phyloP scores from a whole-genome alignment of 2,797 vertebrate genomes.

The Anomalospiza imberbis region DNA sequence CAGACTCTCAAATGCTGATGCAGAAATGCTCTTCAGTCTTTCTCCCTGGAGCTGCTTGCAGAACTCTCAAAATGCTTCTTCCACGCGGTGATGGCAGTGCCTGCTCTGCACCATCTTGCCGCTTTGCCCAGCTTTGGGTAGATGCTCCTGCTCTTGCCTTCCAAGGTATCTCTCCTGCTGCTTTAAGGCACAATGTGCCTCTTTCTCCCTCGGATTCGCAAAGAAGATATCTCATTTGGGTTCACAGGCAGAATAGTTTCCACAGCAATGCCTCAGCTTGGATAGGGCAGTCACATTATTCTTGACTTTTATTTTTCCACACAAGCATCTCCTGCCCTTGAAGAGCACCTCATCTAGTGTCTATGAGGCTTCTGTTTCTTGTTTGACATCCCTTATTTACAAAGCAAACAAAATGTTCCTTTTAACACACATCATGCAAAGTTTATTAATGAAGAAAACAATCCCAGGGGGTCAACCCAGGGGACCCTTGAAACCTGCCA shows the following conservation, averaged over 20 bases:
- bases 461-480: constrained; percentile 77
- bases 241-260: constrained; percentile 45
- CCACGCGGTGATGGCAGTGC: not conserved
- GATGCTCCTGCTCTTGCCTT: constrained; percentile 12
- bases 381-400: constrained; percentile 81
- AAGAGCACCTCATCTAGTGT: constrained; percentile 69
- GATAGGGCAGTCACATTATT: not conserved
- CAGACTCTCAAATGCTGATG: not conserved
- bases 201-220: constrained; percentile 53
- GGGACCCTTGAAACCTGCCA: constrained; percentile 78
- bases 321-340: not conserved
- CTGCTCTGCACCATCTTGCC: not conserved
- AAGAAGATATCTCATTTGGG: constrained; percentile 28
- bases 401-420: constrained; percentile 82
- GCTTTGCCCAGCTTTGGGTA: not conserved
- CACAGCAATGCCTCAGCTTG: constrained; percentile 27
- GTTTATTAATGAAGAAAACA: constrained; percentile 85
- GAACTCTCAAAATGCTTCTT: not conserved
- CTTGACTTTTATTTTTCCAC: constrained; percentile 1
- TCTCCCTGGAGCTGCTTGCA: not conserved
- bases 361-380: constrained; percentile 75
- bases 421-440: constrained; percentile 81
- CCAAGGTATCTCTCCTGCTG: constrained; percentile 46
- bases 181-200: constrained; percentile 6
- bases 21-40: not conserved